A percentile compares a stretch with the other conserved stretches of the same genome.
Conservation (phyloP, 2,797 vertebrate genomes). For the Lacerta viridis region DNA sequence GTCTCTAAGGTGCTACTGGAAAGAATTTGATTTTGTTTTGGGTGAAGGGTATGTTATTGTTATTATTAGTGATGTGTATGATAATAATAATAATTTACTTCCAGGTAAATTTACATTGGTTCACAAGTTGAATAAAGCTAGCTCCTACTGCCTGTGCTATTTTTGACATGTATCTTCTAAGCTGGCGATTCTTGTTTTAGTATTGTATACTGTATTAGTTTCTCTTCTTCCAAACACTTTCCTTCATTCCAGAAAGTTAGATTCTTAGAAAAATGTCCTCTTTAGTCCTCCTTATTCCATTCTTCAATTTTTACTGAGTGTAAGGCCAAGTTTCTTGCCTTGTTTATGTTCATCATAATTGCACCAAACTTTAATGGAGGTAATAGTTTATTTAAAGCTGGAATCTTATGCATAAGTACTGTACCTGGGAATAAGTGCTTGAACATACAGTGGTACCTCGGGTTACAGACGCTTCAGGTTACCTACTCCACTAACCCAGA, state of each 20-base stretch:
- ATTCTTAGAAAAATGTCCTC: background rate
- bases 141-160: background rate
- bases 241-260: background rate
- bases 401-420: background rate
- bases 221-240: background rate
- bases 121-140: background rate
- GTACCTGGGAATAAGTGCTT: background rate
- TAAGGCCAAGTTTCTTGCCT: background rate
- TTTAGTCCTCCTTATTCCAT: background rate
- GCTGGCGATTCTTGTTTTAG: background rate
- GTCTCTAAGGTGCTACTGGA: too few relatives aligned
- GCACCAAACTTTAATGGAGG: background rate
- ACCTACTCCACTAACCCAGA: too few relatives aligned
- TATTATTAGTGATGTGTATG: too few relatives aligned
- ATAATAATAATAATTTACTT: background rate
- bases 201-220: background rate
- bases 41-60: too few relatives aligned
- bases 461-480: too few relatives aligned
- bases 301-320: background rate
- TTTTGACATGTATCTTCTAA: background rate
- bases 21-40: too few relatives aligned
- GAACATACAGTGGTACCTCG: background rate
- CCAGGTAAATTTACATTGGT: background rate
- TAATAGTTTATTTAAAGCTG: background rate
- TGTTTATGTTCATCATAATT: background rate